Evolutionary conservation across 2,113 vertebrate species (phyloP), one percentile per base, ranked within the genome.

Genomic region (Hyperoodon ampullatus): DNA sequence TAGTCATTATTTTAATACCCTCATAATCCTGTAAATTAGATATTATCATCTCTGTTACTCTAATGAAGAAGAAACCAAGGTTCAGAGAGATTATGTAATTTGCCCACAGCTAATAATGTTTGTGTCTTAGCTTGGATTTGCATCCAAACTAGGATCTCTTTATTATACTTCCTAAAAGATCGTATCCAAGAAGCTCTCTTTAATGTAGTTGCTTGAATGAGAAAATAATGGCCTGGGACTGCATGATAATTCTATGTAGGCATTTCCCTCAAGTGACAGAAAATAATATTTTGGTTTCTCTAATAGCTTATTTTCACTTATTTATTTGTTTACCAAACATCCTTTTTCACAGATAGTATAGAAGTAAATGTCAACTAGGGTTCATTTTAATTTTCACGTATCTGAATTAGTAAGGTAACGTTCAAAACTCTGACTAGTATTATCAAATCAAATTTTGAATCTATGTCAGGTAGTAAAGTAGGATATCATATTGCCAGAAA

Each of bases 361-460:
- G 33, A 94, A 82, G 33, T 87, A 88, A 71, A 88, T 74, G 39
- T 72, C 28, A 78, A 58, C 24, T 9, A 42, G 47, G 1, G 11
- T 42, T 88, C 39, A 24, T 90, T 95, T 77, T 53, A 80, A 84
- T 85, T 81, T 89, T 85, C 84, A 97, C n/a, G 55, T 68, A 85
- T 80, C 8, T 68, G 18, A 96, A 66, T 80, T 80, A 88, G 30
- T 35, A 61, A 89, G n/a, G 6, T 68, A 91, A 68, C 30, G 16
- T 89, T 96, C 77, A 93, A 92, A 75, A 85, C 60, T 78, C 58
- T 81, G n/a, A n/a, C 21, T 86, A 24, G 8, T 70, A 33, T 78
- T 58, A 78, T 60, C 68, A 77, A 77, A 75, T 81, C n/a, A 42
- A 42, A 93, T n/a, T 96, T 93, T 35, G 33, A 44, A 83, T 75